Evolutionary conservation across 2,888 invertebrate genomes (phyloP), one percentile per base, ranked within the genome.

Genomic region (Marronus borbonicus): DNA sequence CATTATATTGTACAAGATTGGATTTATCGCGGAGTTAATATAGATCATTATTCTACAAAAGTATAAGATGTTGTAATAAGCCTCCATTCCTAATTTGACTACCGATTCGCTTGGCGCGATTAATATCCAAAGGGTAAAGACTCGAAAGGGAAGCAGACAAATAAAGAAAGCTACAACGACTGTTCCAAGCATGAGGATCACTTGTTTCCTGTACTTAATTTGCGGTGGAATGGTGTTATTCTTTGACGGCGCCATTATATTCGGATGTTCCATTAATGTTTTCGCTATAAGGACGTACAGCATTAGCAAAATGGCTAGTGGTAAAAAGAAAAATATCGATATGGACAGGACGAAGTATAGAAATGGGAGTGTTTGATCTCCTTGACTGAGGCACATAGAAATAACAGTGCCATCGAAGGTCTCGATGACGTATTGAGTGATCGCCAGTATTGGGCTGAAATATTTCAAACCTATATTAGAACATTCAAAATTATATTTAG

Each of bases 141-240:
- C 95, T 81, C 96, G 93, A 88, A 97, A 97, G 0, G 98, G 98
- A 79, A 98, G 89, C 62, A 98, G 91, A 86, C 97, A 97, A 75
- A 97, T 89, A 88, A 98, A 98, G 89, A 98, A 98, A 70, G 96
- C 95, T 39, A 96, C 87, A 0, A 97, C 97, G 0, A 97, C 97
- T 0, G 96, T 95, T 7, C 95, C 96, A 49, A 97, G 89, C 97
- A 97, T 97, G 75, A 96, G 89, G 58, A 97, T 96, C 36, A 97
- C 93, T 90, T 95, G 95, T 84, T 94, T 95, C 76, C 95, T 91
- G 85, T 95, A 94, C 83, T 94, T 91, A 3, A 94, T 88, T 78
- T 88, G 88, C n/a, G 86, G 85, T n/a, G 87, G 87, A 69, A 86
- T 79, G n/a, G 84, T 84, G 80, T 88, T 90, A 81, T 90, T 89